A percentile compares a stretch with the other conserved stretches of the same genome.
phyloP scores from a whole-genome alignment of 1,140 invertebrate genomes.

The Plutomurus gul region DNA sequence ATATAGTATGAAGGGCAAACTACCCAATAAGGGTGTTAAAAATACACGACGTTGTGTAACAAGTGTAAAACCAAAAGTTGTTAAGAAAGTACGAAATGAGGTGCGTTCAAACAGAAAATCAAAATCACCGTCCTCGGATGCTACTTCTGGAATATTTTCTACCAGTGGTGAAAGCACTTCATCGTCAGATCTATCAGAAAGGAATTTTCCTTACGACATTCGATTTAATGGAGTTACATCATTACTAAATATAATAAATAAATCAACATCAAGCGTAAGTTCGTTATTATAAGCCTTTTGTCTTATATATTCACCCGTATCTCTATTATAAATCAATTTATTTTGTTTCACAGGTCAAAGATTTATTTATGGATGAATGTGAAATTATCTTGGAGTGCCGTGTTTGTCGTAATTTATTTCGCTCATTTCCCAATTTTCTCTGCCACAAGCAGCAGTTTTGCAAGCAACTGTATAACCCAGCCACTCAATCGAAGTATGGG shows the following conservation, averaged over 20 bases:
- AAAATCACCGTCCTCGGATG: background rate
- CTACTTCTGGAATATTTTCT: background rate
- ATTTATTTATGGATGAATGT: constrained; percentile 75
- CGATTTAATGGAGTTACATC: constrained; percentile 42
- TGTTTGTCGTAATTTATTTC: constrained; percentile 79
- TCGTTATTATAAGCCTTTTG: background rate
- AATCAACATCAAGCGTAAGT: constrained; percentile 34
- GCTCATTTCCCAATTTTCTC: constrained; percentile 80
- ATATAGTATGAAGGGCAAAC: background rate
- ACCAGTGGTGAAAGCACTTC: background rate
- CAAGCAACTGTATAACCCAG: constrained; percentile 35
- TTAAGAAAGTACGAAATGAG: background rate
- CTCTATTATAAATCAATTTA: background rate
- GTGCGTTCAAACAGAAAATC: background rate
- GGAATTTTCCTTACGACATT: constrained; percentile 42
- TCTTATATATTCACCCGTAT: background rate
- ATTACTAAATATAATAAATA: constrained; percentile 39
- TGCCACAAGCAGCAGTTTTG: constrained; percentile 83
- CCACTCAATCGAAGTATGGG: background rate
- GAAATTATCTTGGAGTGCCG: constrained; percentile 83
- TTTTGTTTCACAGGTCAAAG: constrained; percentile 65
- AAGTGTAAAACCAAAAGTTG: background rate
- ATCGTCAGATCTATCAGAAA: constrained; percentile 37
- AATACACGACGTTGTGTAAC: background rate
- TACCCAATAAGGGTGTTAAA: background rate